A percentile compares a stretch with the other conserved stretches of the same genome.
Conservation (phyloP, 2,888 invertebrate species). For the Bhutanitis thaidina region DNA sequence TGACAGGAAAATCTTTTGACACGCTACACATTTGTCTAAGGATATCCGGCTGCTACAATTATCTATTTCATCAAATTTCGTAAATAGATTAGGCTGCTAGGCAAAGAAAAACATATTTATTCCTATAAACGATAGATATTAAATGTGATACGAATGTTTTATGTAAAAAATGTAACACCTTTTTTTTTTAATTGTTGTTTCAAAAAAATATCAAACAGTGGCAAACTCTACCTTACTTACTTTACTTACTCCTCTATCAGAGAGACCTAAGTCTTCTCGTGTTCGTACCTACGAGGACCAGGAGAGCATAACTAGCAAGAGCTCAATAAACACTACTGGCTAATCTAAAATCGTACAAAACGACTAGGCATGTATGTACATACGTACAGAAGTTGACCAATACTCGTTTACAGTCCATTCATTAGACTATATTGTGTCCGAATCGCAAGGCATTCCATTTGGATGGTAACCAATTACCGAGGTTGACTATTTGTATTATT, state of each 20-base stretch:
- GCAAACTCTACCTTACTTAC: too few species aligned
- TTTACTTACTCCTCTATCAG: too few species aligned
- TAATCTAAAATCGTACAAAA: conserved; percentile 1
- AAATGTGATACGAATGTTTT: too few species aligned
- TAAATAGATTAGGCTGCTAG: too few species aligned
- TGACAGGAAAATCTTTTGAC: conserved; percentile 32
- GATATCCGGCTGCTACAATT: conserved; percentile 1
- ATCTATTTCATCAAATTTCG: neutral
- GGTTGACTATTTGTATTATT: conserved; percentile 25
- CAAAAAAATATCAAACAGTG: too few species aligned
- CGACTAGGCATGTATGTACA: conserved; percentile 22
- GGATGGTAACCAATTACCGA: conserved; percentile 31
- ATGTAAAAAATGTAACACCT: too few species aligned
- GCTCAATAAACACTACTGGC: conserved; percentile 52
- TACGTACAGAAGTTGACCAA: conserved; percentile 24
- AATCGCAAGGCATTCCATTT: conserved; percentile 31
- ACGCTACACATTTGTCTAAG: conserved; percentile 22
- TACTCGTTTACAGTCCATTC: conserved; percentile 26
- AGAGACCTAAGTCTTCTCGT: conserved; percentile 12
- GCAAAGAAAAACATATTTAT: too few species aligned
- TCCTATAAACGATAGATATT: too few species aligned
- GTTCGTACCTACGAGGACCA: conserved; percentile 70
- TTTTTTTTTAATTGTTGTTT: too few species aligned
- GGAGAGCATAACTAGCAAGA: conserved; percentile 48
- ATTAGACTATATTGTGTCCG: conserved; percentile 27